phyloP scores from a whole-genome alignment of 2,888 invertebrate species.

The Drosophila nr. perissopoda region DNA sequence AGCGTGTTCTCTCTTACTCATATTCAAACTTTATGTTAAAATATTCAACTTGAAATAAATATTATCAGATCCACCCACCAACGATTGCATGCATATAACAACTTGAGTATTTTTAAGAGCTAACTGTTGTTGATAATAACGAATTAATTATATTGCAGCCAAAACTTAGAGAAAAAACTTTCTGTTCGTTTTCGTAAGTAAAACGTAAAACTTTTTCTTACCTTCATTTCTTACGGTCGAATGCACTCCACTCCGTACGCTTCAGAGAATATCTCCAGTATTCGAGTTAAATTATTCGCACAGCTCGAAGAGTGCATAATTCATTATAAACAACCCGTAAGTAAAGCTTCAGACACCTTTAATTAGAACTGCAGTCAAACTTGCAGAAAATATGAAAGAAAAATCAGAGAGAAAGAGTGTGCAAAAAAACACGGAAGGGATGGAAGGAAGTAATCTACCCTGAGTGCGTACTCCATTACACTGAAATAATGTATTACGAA shows the following conservation, averaged over 20 bases:
- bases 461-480: conserved; percentile 57
- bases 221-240: conserved; percentile 31
- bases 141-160: conserved; percentile 43
- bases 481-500: conserved; percentile 55
- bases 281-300: conserved; percentile 41
- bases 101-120: conserved; percentile 20
- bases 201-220: conserved; percentile 26
- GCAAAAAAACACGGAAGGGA: conserved; percentile 13
- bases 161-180: conserved; percentile 16
- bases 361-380: conserved; percentile 57
- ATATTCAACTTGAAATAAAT: not conserved
- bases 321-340: conserved; percentile 39
- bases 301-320: conserved; percentile 19
- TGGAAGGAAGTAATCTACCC: conserved; percentile 46
- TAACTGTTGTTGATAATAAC: conserved; percentile 33
- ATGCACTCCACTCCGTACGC: conserved; percentile 13
- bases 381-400: conserved; percentile 6
- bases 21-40: not conserved
- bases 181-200: conserved; percentile 5
- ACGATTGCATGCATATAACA: not conserved
- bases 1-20: not conserved
- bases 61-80: not conserved
- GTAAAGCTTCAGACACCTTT: conserved; percentile 59
- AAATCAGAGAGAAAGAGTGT: conserved; percentile 13
- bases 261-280: conserved; percentile 23